A percentile compares a stretch with the other conserved stretches of the same genome.
Conservation (phyloP, 1,140 invertebrate species). For the Periplaneta americana region DNA sequence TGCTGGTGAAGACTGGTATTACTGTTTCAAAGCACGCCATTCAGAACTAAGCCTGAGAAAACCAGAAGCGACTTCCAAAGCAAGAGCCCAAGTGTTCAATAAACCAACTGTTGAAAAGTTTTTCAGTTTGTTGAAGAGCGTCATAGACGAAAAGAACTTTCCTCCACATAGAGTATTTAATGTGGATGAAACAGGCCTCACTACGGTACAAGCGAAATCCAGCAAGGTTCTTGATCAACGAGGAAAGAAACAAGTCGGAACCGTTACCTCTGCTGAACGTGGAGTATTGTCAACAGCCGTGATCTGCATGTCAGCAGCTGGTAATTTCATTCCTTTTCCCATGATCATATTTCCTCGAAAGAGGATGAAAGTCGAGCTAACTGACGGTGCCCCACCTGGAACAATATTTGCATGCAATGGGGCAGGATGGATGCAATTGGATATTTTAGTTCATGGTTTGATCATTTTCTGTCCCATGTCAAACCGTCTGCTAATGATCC, state of each 20-base stretch:
- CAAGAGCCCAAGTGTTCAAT: conserved; percentile 38
- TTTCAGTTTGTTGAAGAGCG: conserved; percentile 24
- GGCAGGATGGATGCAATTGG: conserved; percentile 32
- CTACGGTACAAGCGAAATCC: conserved; percentile 32
- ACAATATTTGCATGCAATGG: conserved; percentile 26
- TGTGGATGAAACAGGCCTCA: conserved; percentile 35
- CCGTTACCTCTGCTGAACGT: conserved; percentile 28
- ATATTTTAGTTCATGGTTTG: conserved; percentile 35
- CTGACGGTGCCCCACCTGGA: conserved; percentile 22
- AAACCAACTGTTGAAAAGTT: conserved; percentile 28
- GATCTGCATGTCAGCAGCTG: conserved; percentile 29
- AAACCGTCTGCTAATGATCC: conserved; percentile 24
- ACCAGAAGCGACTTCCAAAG: conserved; percentile 36
- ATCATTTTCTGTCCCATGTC: conserved; percentile 27
- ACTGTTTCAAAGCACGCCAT: conserved; percentile 35
- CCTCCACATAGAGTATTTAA: conserved; percentile 31
- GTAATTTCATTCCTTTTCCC: conserved; percentile 25
- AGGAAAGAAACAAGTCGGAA: conserved; percentile 28
- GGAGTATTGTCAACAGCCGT: conserved; percentile 20
- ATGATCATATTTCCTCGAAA: conserved; percentile 32
- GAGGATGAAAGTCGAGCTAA: conserved; percentile 20
- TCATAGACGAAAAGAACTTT: conserved; percentile 13
- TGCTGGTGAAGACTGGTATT: conserved; percentile 36
- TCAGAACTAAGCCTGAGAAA: conserved; percentile 32
- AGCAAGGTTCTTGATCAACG: conserved; percentile 32